phyloP scores from a whole-genome alignment of 2,888 invertebrate species.

The Leucania comma region DNA sequence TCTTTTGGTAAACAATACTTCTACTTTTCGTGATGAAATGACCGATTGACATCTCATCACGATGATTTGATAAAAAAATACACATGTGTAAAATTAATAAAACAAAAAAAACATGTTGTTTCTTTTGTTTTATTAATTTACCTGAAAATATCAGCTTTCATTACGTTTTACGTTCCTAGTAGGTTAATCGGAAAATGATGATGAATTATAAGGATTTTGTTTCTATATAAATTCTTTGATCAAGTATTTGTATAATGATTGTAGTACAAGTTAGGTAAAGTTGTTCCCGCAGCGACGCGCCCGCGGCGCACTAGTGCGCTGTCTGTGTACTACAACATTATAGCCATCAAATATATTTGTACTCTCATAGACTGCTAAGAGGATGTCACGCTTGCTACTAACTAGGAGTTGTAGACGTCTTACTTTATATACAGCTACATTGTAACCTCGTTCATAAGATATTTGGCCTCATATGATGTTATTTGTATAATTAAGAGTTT shows the following conservation, averaged over 20 bases:
- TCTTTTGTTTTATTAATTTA: not conserved
- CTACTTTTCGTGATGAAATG: not conserved
- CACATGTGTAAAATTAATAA: too few species aligned
- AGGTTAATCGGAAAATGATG: not conserved
- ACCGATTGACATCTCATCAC: not conserved
- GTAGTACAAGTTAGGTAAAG: slow-evolving; percentile 12
- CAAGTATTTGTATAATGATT: slow-evolving; percentile 7
- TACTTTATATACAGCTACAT: not conserved
- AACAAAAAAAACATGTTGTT: too few species aligned
- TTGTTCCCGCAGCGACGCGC: too few species aligned
- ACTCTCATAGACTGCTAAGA: not conserved
- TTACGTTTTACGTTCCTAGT: too few species aligned
- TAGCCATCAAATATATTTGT: slow-evolving; percentile 3
- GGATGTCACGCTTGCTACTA: not conserved
- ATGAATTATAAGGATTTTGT: not conserved
- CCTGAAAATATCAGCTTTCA: not conserved
- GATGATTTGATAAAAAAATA: not conserved
- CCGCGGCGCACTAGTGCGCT: too few species aligned
- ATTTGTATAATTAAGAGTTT: not conserved
- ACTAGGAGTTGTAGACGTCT: slow-evolving; percentile 5
- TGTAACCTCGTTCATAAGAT: slow-evolving; percentile 23
- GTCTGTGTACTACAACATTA: slow-evolving; percentile 31
- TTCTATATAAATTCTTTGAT: not conserved
- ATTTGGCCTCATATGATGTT: not conserved
- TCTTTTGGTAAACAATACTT: not conserved